Evolutionary conservation across 2,113 vertebrate genomes (phyloP), one percentile per base, ranked within the genome.

Genomic region (Pao palembangensis): DNA sequence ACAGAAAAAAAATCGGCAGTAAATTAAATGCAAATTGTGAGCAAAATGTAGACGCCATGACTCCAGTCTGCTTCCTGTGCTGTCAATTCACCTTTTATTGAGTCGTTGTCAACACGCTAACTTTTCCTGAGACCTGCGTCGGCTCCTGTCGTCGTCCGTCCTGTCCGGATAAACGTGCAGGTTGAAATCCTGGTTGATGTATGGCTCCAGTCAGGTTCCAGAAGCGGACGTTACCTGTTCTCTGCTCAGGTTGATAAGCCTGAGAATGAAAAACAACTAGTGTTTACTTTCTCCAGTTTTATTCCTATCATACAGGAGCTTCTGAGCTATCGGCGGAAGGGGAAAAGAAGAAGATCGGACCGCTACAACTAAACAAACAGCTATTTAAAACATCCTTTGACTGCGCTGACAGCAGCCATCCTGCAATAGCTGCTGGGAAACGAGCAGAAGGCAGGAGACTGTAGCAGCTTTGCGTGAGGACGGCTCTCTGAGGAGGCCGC

Each of bases 401-500:
- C 63, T 58, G 46, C 14, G 44, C 58, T 43, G 59, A 70, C 76
- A 52, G 60, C 70, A 73, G 61, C 28, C 4, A 38, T 61, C 54
- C 51, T 75, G 56, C 12, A 54, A 21, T 66, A 73, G 73, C 65
- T 78, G 55, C 41, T 74, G 68, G 71, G 71, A 79, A 75, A 76
- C 73, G 71, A 79, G 34, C 67, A 71, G 21, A 69, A 74, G 73
- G 51, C 59, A 41, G 58, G 55, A 55, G 56, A 67, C 57, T 72
- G 73, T 69, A 57, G 71, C 58, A 69, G 71, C 51, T 38, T 69
- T 70, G 54, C 51, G 47, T 16, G 64, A 72, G 61, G 61, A 71
- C 62, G 67, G 63, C 62, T 81, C 79, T 75, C 71, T 4, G 54
- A 80, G 80, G 78, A 76, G 74, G n/a, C 57, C 68, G 16, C 43